These are phyloP conservation scores for Tenualosa ilisha DNA, from an alignment of 2,797 vertebrate species.

Conservation along the genomic window DNA sequence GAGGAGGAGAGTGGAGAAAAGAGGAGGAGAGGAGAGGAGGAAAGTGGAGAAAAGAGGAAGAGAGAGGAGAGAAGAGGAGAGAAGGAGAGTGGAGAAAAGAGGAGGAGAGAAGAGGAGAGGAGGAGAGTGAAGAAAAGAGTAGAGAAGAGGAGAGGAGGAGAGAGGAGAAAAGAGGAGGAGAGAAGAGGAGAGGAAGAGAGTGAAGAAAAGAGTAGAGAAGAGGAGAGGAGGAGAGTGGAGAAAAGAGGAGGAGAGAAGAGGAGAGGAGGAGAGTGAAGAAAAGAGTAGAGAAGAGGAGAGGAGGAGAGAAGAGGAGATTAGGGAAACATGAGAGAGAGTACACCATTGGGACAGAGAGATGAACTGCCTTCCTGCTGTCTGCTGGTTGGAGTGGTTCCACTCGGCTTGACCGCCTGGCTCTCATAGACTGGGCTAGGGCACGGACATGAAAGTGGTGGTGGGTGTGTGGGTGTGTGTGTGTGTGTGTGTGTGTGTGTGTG, in stretches of 20 bases:
- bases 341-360: no score
- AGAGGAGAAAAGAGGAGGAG: conserved; percentile 15
- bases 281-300: no score
- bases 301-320: background rate
- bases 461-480: no score
- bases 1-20: no score
- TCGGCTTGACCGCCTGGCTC: no score
- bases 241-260: background rate
- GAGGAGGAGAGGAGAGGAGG: no score
- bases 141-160: background rate
- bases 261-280: no score
- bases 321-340: background rate
- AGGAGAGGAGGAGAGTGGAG: background rate
- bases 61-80: background rate
- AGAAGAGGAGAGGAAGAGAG: conserved; percentile 33
- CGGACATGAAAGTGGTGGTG: background rate
- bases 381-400: no score
- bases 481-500: background rate
- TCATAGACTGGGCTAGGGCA: no score
- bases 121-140: background rate
- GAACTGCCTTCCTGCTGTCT: no score
- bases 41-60: background rate
- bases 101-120: conserved; percentile 28
- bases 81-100: background rate
- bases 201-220: background rate